A percentile compares a stretch with the other conserved stretches of the same genome.
Evolutionary conservation across 2,888 invertebrate genomes (phyloP).

Genomic region (Drosophila paramelanica): DNA sequence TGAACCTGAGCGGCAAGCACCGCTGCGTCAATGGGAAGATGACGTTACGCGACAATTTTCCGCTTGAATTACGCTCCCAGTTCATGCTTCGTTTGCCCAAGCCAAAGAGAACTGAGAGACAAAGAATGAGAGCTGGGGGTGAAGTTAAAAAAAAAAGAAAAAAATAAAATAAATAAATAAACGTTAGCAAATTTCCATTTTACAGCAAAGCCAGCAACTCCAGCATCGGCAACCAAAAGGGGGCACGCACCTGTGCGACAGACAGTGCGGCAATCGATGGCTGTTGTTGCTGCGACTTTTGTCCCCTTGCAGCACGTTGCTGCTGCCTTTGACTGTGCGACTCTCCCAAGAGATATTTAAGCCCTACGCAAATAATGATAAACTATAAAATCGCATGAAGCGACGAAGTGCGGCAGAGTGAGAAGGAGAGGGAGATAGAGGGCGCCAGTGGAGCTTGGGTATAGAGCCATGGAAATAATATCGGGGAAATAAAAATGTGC

Average conservation of each 20-base stretch:
- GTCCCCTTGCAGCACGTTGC: conserved; percentile 28
- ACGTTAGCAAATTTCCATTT: conserved; percentile 79
- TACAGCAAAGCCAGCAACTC: conserved; percentile 58
- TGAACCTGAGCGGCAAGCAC: conserved; percentile 48
- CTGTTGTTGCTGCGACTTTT: conserved; percentile 55
- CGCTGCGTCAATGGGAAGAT: conserved; percentile 67
- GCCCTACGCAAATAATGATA: conserved; percentile 78
- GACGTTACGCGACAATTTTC: conserved; percentile 82
- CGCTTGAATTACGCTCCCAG: conserved; percentile 82
- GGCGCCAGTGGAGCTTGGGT: neutral
- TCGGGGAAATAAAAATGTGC: conserved; percentile 78
- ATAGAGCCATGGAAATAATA: conserved; percentile 49
- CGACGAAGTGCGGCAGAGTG: conserved; percentile 4
- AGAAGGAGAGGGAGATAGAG: neutral
- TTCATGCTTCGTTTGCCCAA: conserved; percentile 82
- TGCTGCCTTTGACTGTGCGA: conserved; percentile 35
- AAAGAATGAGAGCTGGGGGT: neutral
- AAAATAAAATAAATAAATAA: conserved; percentile 72
- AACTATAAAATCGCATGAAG: conserved; percentile 76
- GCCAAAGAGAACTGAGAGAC: conserved; percentile 43
- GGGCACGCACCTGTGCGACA: conserved; percentile 69
- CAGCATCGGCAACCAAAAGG: conserved; percentile 38
- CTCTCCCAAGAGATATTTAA: conserved; percentile 71
- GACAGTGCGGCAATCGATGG: conserved; percentile 64
- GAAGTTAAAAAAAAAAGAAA: neutral